Percentiles rank a stretch among this genome's conserved stretches.
Conservation (phyloP, 1,140 invertebrate species). For the Drosophila parabipectinata region DNA sequence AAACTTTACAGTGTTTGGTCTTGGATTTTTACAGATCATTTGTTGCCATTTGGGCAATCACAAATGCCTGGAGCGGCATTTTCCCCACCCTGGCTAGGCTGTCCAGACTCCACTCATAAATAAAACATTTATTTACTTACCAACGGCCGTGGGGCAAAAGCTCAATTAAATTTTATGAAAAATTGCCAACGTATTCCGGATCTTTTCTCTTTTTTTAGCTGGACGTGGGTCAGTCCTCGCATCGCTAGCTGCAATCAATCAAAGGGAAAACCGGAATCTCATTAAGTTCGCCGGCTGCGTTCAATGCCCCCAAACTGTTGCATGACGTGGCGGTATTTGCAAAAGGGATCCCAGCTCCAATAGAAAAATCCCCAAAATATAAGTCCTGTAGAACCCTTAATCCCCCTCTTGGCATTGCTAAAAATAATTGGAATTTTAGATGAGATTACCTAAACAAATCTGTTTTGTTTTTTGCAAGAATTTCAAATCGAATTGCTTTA, state of each 20-base stretch:
- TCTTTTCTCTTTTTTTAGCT: neutral
- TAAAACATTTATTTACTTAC: constrained; percentile 77
- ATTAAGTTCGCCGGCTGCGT: constrained; percentile 40
- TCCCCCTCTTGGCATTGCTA: neutral
- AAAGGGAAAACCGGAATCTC: constrained; percentile 61
- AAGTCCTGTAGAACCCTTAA: neutral
- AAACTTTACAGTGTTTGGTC: constrained; percentile 64
- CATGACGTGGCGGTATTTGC: constrained; percentile 15
- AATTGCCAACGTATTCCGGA: constrained; percentile 44
- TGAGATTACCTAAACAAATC: constrained; percentile 1
- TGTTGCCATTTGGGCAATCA: constrained; percentile 60
- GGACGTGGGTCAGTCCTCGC: constrained; percentile 33
- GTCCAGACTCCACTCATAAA: constrained; percentile 55
- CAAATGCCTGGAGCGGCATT: constrained; percentile 6
- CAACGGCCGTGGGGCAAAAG: constrained; percentile 66
- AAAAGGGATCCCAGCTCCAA: neutral
- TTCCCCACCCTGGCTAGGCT: neutral
- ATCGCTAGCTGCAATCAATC: constrained; percentile 62
- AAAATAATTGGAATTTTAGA: neutral
- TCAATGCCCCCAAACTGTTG: constrained; percentile 44
- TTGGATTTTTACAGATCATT: constrained; percentile 71
- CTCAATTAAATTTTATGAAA: constrained; percentile 75
- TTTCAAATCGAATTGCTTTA: neutral
- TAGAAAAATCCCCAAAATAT: neutral
- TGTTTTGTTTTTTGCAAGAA: neutral